Evolutionary conservation across 2,888 invertebrate species (phyloP).

Genomic region (Petrophora chlorosata): DNA sequence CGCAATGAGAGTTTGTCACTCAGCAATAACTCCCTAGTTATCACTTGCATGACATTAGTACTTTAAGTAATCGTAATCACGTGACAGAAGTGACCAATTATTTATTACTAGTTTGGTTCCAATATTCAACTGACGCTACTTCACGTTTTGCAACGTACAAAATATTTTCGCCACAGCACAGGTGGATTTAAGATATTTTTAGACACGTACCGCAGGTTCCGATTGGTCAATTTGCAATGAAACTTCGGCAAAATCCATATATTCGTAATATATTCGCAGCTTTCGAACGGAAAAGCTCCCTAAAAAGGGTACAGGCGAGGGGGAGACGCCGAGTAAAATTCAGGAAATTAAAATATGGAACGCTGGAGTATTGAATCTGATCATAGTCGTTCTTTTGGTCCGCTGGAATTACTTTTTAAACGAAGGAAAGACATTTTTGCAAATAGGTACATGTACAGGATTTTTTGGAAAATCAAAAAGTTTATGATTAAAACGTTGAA

Average conservation of each 20-base stretch:
- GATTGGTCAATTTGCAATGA: slow-evolving; percentile 46
- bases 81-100: too few relatives aligned
- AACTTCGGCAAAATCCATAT: slow-evolving; percentile 34
- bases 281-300: slow-evolving; percentile 16
- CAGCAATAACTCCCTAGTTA: too few relatives aligned
- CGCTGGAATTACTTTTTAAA: background rate
- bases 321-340: background rate
- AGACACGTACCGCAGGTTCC: slow-evolving; percentile 30
- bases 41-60: too few relatives aligned
- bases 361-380: background rate
- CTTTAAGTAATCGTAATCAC: too few relatives aligned
- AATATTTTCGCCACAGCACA: slow-evolving; percentile 22
- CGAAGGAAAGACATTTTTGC: too few relatives aligned
- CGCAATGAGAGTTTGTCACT: too few relatives aligned
- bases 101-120: too few relatives aligned
- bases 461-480: too few relatives aligned
- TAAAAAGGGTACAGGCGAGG: slow-evolving; percentile 12
- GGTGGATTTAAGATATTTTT: slow-evolving; percentile 36
- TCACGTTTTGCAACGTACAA: slow-evolving; percentile 7
- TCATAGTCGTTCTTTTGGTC: background rate
- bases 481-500: too few relatives aligned
- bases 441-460: too few relatives aligned
- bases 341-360: slow-evolving; percentile 18
- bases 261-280: slow-evolving; percentile 26
- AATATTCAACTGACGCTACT: background rate